Base-by-base conservation (phyloP, 2,888 invertebrate genomes). In the Parelbella ahira region DNA sequence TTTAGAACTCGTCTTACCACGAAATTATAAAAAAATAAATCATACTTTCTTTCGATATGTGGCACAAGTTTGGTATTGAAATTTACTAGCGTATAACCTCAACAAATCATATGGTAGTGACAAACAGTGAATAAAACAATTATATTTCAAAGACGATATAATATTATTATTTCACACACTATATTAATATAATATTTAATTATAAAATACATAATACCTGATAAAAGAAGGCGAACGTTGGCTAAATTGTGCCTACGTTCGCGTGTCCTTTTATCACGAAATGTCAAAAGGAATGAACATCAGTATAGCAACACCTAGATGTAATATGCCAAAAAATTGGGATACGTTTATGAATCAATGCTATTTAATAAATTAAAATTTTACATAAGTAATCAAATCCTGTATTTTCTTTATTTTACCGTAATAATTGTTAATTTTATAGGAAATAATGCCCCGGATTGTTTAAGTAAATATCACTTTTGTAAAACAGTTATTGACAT, bases 221-320 rank as follows among this genome's bases (percentile, higher is more conserved):
- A 53, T 70, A 68, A 67, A 76, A 70, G 63, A 63, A 63, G 60
- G 67, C 82, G 77, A 84, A 81, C 83, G 73, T 58, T 69, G 81
- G 82, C 81, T 53, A 68, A 58, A 73, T 56, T 64, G 60, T 64
- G 82, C 83, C 84, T 78, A 74, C 75, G 84, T 86, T 87, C 82
- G 81, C 84, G 83, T 84, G 84, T 83, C 79, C 72, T 68, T 73
- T 68, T 68, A 76, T 63, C 68, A 66, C 60, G 67, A 71, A 73
- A 82, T 73, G 82, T 81, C 82, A 83, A 86, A 83, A 83, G 68
- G 75, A 76, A 59, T 51, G 50, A 66, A 58, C n/a, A n/a, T n/a
- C n/a, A n/a, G n/a, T n/a, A n/a, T n/a, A n/a, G n/a, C n/a, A n/a
- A n/a, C n/a, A n/a, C n/a, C n/a, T n/a, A n/a, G n/a, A n/a, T n/a